Evolutionary conservation across 2,888 invertebrate genomes (phyloP), one percentile per base, ranked within the genome.

Genomic region (Patella depressa): DNA sequence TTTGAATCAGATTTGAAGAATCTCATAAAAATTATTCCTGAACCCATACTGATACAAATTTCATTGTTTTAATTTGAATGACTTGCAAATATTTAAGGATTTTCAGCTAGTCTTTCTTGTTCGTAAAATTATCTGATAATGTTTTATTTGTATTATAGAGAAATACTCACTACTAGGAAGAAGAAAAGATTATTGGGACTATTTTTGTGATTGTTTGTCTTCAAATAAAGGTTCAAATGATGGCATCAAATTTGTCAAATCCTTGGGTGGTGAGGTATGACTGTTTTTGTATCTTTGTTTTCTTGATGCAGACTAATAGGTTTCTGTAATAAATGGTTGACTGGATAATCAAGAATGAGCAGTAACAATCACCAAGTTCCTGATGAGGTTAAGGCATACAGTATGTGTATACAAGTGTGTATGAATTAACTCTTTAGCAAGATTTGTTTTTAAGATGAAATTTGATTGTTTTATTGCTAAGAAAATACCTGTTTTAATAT

Each of bases 181-280:
- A 17, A 89, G 86, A 76, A 92, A 91, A 81, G 90, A 90, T 72
- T 92, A 92, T 84, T 92, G 92, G 91, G 91, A 92, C 80, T 92
- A 91, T 82, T 88, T 92, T 78, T 88, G 88, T 80, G 89, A 91
- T 70, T 90, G 91, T 84, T 85, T 92, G n/a, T 85, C 86, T 7
- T 82, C 88, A 7, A 87, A 87, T 75, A 91, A 91, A 80, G 90
- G 90, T 34, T 84, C 89, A 55, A 90, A 90, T 83, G 92, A 92
- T 86, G 92, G 92, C 15, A 87, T 92, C 53, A 89, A 89, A 82
- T 92, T 90, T 87, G 92, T 92, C 74, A 92, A 92, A 81, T 88
- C 89, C 45, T 80, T 90, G 45, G 86, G 88, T 45, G 45, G 45
- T 73, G 92, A 92, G 88, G 92, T 92, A 86, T 19, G 7, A 24